Percentiles rank a stretch among this genome's conserved stretches.
Conservation (phyloP, 2,113 vertebrate species). For the Oreochromis tanganicae region DNA sequence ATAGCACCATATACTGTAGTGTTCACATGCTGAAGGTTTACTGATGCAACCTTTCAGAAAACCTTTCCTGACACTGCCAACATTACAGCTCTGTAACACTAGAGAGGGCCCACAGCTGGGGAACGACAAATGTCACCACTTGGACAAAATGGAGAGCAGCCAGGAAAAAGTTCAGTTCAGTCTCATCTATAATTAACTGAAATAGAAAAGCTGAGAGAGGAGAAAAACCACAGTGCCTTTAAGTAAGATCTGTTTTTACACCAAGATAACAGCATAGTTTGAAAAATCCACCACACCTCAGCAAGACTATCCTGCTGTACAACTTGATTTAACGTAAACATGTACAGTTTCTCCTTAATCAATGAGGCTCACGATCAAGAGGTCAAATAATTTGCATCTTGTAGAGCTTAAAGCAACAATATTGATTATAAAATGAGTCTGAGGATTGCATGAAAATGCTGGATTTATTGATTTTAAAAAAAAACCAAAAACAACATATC, state of each 20-base stretch:
- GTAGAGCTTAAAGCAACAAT: background rate
- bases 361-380: background rate
- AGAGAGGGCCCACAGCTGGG: background rate
- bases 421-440: background rate
- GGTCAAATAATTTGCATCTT: background rate
- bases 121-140: constrained; percentile 10
- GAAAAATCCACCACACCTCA: background rate
- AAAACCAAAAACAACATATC: accelerated
- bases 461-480: background rate
- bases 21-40: background rate
- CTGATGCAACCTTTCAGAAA: background rate
- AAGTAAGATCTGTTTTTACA: background rate
- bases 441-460: background rate
- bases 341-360: background rate
- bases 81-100: background rate
- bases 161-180: background rate
- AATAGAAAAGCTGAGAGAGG: background rate
- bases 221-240: background rate
- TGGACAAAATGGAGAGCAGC: background rate
- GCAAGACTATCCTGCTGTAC: background rate
- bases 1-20: background rate
- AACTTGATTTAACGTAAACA: background rate
- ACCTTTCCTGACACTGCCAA: background rate
- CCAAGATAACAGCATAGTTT: background rate
- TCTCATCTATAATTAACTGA: background rate